phyloP scores from a whole-genome alignment of 30 jellyfish, hydroid and myxozoan genomes.

The Nemopilema nomurai region DNA sequence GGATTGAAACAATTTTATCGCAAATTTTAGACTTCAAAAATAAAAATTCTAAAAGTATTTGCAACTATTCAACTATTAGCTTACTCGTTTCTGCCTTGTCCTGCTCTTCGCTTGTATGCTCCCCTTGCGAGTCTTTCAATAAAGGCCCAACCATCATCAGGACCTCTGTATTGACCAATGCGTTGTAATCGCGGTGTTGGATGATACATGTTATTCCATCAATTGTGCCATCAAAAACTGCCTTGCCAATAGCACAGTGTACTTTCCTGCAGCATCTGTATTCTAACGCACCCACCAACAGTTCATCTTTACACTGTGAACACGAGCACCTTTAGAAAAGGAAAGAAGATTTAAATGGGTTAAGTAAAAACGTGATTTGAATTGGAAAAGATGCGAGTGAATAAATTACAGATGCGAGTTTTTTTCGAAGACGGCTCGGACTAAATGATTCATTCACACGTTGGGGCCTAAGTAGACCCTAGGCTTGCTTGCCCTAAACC shows the following conservation, averaged over 20 bases:
- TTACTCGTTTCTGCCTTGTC: conserved; percentile 20
- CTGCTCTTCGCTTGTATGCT: conserved; percentile 16
- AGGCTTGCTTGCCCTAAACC: neutral
- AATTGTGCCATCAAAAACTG: conserved; percentile 35
- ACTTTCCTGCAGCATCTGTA: conserved; percentile 51
- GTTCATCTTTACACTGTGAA: conserved; percentile 16
- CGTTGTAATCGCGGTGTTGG: conserved; percentile 4
- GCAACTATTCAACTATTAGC: conserved; percentile 1
- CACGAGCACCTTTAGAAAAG: conserved; percentile 31
- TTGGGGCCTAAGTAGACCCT: neutral
- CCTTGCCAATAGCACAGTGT: conserved; percentile 14
- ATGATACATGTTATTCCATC: conserved; percentile 20
- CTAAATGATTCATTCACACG: neutral
- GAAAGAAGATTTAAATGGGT: neutral
- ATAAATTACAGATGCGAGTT: neutral
- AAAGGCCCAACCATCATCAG: conserved; percentile 32
- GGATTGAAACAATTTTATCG: neutral
- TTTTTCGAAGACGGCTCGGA: neutral
- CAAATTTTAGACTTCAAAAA: conserved; percentile 17
- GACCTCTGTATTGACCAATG: conserved; percentile 13
- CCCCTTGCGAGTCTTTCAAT: conserved; percentile 27
- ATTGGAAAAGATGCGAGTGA: neutral
- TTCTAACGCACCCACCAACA: conserved; percentile 23
- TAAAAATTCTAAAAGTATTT: neutral
- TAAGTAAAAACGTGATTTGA: neutral